Evolutionary conservation across 2,888 invertebrate species (phyloP), one percentile per base, ranked within the genome.

Genomic region (Cheilosia grossa): DNA sequence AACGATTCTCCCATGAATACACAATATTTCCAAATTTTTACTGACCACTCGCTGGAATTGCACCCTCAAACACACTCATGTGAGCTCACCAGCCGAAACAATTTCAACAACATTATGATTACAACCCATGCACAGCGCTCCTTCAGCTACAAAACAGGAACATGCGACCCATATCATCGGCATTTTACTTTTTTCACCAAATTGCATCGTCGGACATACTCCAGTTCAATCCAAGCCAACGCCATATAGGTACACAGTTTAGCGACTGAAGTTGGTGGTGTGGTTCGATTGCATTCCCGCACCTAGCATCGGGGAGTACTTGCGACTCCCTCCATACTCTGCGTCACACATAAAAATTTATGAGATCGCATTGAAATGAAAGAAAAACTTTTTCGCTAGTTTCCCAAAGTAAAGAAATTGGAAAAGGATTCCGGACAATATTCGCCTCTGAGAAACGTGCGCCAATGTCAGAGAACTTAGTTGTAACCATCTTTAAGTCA

Each of bases 341-440:
- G 69, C 74, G 82, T 75, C 70, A 73, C 81, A 81, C 61, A 85
- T 85, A 85, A 77, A 81, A 85, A 85, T 85, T 85, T 85, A 85
- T 85, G 85, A 81, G 80, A 77, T 85, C 85, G 85, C 85, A 85
- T 77, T 81, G 67, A 85, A 72, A 77, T 72, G 75, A 85, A 85
- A 72, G 75, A 77, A 67, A 72, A 85, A 85, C 85, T 85, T 85
- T 61, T 75, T 69, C 33, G 33, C 10, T 6, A 0, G 33, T 33
- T 33, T 37, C 69, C 42, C 21, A 10, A 33, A 54, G 69, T 64
- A 70, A 83, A 72, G 80, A 81, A 85, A 85, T 81, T 81, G 85
- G 85, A 85, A 85, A 81, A 67, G 85, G 77, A 85, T 81, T 70
- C 54, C 61, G 54, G 44, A 74, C 75, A 72, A 85, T 80, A 85